These are phyloP conservation scores for Eriocheir sinensis DNA, from an alignment of 1,140 invertebrate genomes.

Conservation along the genomic window DNA sequence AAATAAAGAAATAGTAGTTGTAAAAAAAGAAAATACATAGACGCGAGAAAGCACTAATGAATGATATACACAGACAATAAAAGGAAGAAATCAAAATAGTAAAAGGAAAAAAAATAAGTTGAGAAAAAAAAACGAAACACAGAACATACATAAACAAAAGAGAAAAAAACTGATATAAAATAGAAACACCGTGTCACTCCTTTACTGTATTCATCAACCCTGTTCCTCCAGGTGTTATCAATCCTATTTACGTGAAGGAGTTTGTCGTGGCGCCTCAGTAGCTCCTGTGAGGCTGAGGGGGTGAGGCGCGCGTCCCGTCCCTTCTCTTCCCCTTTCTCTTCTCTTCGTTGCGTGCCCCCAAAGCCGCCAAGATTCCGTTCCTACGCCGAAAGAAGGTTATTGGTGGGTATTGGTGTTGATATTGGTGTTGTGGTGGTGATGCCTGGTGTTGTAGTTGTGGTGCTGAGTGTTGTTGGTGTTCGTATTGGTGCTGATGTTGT, in stretches of 20 bases:
- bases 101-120: background rate
- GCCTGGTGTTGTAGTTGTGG: no score
- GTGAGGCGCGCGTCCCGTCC: background rate
- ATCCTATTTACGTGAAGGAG: background rate
- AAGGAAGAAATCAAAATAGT: background rate
- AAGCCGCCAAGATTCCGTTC: constrained; percentile 51
- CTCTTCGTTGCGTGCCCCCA: background rate
- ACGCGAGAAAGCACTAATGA: no score
- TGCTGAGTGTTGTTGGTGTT: no score
- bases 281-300: background rate
- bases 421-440: no score
- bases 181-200: no score
- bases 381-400: constrained; percentile 55
- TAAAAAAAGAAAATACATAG: no score
- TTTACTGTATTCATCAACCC: background rate
- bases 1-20: no score
- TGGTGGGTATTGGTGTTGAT: constrained; percentile 26
- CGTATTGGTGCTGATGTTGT: no score
- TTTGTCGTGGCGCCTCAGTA: no score
- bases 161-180: background rate
- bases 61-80: background rate
- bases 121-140: background rate
- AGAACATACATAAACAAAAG: no score
- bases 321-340: no score
- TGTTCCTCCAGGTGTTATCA: background rate